Base-by-base conservation (phyloP, 1,140 invertebrate species). In the Drosophila nannoptera region DNA sequence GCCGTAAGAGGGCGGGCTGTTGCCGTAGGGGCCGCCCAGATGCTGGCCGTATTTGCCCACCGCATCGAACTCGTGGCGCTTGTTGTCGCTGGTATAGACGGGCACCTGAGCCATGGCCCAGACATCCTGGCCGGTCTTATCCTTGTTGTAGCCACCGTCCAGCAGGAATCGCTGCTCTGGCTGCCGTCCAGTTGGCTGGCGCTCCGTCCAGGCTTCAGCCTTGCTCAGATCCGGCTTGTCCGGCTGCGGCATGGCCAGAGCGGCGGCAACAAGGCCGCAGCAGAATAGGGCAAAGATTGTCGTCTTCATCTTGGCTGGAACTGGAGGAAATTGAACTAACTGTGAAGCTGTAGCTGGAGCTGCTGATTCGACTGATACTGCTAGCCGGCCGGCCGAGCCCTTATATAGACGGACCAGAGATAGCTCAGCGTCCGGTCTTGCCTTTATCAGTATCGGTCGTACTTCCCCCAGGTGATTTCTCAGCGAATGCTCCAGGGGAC, bases 81-180 rank as follows among this genome's bases (percentile, higher is more conserved):
- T 69, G 53, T 87, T 87, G 3, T 78, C 69, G 53, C 83, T 87
- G 8, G 66, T 73, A 63, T 67, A 87, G 6, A 87, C 42, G 5
- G 77, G 77, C 16, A 77, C 54, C 9, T 46, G 62, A 0, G 56
- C 83, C 4, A 33, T 3, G 0, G 74, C 45, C 40, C 43, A 29
- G 4, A 83, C 49, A 31, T 84, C 83, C 4, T 73, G 48, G 49
- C 77, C 63, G 2, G 7, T 43, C 38, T 75, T 73, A 6, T 84
- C 82, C n/a, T 16, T 29, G 42, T 59, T 59, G 16, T 56, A 49
- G 52, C 66, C 66, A n/a, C 66, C 66, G 11, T 50, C 45, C 16
- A 56, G 1, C 14, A 54, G 29, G 9, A 45, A 68, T 14, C 81
- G 82, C 38, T 86, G 14, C 14, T 75, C 59, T 14, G 75, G 63